Evolutionary conservation across 2,888 invertebrate species (phyloP).

Genomic region (Hybos culiciformis): DNA sequence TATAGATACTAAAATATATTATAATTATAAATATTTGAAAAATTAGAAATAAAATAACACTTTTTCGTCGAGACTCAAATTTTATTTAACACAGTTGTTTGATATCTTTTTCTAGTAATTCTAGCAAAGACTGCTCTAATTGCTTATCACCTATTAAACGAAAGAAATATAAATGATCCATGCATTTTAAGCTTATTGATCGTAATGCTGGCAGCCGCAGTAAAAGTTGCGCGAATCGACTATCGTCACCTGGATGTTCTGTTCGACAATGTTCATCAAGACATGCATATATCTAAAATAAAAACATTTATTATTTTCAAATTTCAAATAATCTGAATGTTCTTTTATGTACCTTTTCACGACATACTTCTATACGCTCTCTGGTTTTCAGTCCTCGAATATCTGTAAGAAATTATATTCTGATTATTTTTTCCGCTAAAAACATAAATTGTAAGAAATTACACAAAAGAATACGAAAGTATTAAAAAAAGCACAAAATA

Average conservation of each 20-base stretch:
- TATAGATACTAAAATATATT: no score
- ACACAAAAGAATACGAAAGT: no score
- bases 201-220: slow-evolving; percentile 78
- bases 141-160: slow-evolving; percentile 77
- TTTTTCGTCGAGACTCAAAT: no score
- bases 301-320: not conserved
- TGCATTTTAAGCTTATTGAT: slow-evolving; percentile 84
- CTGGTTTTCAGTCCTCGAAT: slow-evolving; percentile 77
- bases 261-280: slow-evolving; percentile 89
- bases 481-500: no score
- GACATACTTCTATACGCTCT: slow-evolving; percentile 66
- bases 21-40: no score
- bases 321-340: not conserved
- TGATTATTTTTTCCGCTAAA: no score
- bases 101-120: slow-evolving; percentile 49
- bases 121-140: slow-evolving; percentile 71
- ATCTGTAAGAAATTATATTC: slow-evolving; percentile 49
- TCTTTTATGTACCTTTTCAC: slow-evolving; percentile 60
- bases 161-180: slow-evolving; percentile 90
- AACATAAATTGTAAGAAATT: no score
- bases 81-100: slow-evolving; percentile 1
- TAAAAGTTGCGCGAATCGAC: slow-evolving; percentile 88
- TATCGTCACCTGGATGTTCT: slow-evolving; percentile 79
- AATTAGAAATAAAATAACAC: no score
- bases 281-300: slow-evolving; percentile 62